Base-by-base conservation (phyloP, 2,888 invertebrate species). In the Andrena hattorfiana region DNA sequence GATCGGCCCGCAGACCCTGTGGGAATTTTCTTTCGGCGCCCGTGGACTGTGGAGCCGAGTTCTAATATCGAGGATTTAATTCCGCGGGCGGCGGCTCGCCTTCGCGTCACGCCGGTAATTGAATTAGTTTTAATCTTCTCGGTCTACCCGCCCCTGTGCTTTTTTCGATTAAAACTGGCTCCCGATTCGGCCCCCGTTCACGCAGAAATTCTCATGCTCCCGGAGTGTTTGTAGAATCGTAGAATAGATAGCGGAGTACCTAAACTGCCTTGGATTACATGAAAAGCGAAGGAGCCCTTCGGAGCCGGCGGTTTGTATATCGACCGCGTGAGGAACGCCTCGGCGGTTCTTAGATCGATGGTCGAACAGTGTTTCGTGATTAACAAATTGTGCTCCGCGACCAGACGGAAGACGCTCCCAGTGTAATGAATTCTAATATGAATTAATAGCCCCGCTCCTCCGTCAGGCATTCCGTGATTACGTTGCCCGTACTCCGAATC, bases 401-500 rank as follows among this genome's bases (percentile, higher is more conserved):
- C 66, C 60, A 72, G 80, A 71, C 83, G 72, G 80, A 78, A 87
- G 85, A 87, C 73, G 76, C 63, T 78, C 68, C 66, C 59, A 59
- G 75, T 26, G 56, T 79, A 87, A 84, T 77, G 80, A 82, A 81
- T 84, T 82, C 79, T 88, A 87, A 87, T 88, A 86, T 77, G 84
- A 84, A 87, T 88, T 87, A 84, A 87, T 87, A 87, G 87, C 84
- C 69, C 62, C 59, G 59, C 68, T 42, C 42, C 59, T 71, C 51
- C 60, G 86, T 73, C 74, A 73, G 79, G 51, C 79, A 78, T 74
- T 83, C 75, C 81, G 69, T 77, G 88, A 87, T 85, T 87, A 87
- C 81, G 68, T 42, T 70, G 20, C 60, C 68, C 68, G 81, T 35
- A 59, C 48, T 67, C 26, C 73, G 88, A 84, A 88, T 84, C 81